Evolutionary conservation across 2,888 invertebrate species (phyloP).

Genomic region (Blomia tropicalis): DNA sequence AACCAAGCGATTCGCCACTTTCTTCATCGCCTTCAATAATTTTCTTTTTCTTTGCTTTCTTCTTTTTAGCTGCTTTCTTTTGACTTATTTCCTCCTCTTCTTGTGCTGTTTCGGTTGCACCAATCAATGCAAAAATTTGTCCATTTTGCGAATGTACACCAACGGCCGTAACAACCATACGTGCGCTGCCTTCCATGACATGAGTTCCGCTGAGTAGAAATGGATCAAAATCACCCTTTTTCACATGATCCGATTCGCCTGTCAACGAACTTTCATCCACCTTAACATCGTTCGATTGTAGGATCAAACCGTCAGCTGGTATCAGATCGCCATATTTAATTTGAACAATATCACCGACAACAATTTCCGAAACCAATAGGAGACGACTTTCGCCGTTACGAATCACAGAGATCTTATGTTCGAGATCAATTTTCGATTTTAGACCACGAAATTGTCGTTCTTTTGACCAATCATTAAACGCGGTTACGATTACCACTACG

Average conservation of each 20-base stretch:
- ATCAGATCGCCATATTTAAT: conserved; percentile 52
- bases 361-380: conserved; percentile 86
- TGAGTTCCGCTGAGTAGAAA: conserved; percentile 94
- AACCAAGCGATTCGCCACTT: conserved; percentile 14
- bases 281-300: conserved; percentile 97
- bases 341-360: conserved; percentile 95
- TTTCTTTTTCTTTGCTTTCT: background rate
- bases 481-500: conserved; percentile 96
- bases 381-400: conserved; percentile 78
- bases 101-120: conserved; percentile 23
- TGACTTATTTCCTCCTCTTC: conserved; percentile 23
- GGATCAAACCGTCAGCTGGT: conserved; percentile 90
- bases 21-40: background rate
- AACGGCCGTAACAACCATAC: conserved; percentile 93
- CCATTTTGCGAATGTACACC: conserved; percentile 97
- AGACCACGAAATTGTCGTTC: conserved; percentile 69
- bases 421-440: conserved; percentile 92
- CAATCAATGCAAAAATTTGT: conserved; percentile 87
- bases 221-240: conserved; percentile 87
- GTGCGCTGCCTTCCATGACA: conserved; percentile 99
- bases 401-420: conserved; percentile 94
- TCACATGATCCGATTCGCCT: conserved; percentile 95
- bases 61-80: conserved; percentile 51
- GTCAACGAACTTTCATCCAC: conserved; percentile 97
- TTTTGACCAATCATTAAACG: conserved; percentile 99